phyloP scores from a whole-genome alignment of 2,113 vertebrate genomes.

The Siniperca chuatsi region DNA sequence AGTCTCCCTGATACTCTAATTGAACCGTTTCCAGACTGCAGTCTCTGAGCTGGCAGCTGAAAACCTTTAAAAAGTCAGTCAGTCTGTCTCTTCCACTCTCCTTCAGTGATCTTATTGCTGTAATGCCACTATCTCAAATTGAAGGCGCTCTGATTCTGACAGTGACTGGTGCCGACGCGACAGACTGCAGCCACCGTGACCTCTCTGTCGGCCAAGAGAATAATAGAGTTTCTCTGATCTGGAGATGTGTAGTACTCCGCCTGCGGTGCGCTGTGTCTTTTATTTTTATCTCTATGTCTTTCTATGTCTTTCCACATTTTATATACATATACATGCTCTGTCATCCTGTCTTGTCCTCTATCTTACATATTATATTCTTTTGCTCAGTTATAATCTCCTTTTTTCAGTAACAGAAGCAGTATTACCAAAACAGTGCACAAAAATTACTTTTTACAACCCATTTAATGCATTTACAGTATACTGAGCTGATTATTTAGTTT shows the following conservation, averaged over 20 bases:
- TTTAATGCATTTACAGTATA: neutral
- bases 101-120: conserved; percentile 19
- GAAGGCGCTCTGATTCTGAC: conserved; percentile 24
- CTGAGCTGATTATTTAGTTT: neutral
- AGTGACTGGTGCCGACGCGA: conserved; percentile 12
- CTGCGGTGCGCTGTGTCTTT: neutral
- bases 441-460: neutral
- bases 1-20: conserved; percentile 17
- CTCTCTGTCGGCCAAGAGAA: neutral
- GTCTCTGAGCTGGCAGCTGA: conserved; percentile 24
- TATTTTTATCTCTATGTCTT: neutral
- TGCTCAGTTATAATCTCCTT: neutral
- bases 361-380: neutral
- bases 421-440: neutral
- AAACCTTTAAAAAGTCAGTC: conserved; percentile 18
- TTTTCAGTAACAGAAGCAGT: neutral
- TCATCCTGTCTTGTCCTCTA: neutral
- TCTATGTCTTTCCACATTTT: neutral
- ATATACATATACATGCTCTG: neutral
- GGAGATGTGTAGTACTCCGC: neutral
- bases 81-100: conserved; percentile 4
- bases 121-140: conserved; percentile 21
- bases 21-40: conserved; percentile 26
- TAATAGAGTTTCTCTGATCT: conserved; percentile 5
- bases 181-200: conserved; percentile 22